These are phyloP conservation scores for Drosophila tani DNA, from an alignment of 1,140 invertebrate species.

Conservation along the genomic window DNA sequence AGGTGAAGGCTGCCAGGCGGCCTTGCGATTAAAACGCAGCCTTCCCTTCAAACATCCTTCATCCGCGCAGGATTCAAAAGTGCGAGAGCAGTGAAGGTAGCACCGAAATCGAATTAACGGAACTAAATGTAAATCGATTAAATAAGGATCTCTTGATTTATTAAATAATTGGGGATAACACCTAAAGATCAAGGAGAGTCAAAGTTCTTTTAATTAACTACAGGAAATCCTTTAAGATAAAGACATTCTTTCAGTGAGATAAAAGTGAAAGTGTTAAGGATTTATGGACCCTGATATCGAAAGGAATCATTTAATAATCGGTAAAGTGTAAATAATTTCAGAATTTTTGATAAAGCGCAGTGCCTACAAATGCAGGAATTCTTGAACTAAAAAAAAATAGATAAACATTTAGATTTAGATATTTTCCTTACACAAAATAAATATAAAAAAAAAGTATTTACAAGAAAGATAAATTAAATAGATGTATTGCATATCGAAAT, in stretches of 20 bases:
- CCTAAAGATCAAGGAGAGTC: not conserved
- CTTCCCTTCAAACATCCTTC: slow-evolving; percentile 21
- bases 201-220: not conserved
- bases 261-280: not conserved
- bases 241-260: not conserved
- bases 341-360: not conserved
- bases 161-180: not conserved
- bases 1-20: slow-evolving; percentile 54
- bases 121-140: not conserved
- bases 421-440: too few species aligned
- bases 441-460: too few species aligned
- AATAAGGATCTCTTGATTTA: not conserved
- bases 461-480: too few species aligned
- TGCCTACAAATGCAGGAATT: too few species aligned
- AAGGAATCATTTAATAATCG: not conserved
- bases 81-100: slow-evolving; percentile 9
- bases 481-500: too few species aligned
- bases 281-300: not conserved
- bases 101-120: not conserved
- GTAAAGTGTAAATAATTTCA: not conserved
- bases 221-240: too few species aligned
- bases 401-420: too few species aligned
- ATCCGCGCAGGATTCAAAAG: slow-evolving; percentile 3
- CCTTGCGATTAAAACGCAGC: slow-evolving; percentile 46
- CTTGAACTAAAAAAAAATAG: too few species aligned